phyloP scores from a whole-genome alignment of 92 coral and sea anemone species.

The Epizoanthus scotinus region DNA sequence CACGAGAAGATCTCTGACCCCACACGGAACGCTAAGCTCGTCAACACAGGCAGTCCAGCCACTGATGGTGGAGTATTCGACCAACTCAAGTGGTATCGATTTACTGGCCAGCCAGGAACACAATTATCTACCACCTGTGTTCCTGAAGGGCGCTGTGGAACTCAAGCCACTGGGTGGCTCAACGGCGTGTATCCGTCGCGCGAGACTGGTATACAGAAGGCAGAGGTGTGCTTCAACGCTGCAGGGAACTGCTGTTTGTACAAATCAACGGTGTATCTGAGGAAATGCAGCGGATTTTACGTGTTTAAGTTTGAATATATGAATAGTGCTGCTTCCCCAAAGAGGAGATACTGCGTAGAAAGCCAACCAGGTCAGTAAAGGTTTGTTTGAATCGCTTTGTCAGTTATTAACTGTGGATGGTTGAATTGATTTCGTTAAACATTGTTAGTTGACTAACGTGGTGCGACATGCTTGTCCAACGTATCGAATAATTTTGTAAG shows the following conservation, averaged over 20 bases:
- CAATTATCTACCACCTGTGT: constrained; percentile 15
- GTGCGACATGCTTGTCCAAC: too few species aligned
- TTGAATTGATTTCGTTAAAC: too few species aligned
- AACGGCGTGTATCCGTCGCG: constrained; percentile 10
- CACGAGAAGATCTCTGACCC: neutral
- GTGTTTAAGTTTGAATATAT: constrained; percentile 2
- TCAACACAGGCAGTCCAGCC: neutral
- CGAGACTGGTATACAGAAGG: constrained; percentile 29
- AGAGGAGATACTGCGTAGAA: neutral
- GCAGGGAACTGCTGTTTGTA: constrained; percentile 26
- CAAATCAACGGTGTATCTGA: neutral
- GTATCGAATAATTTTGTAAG: too few species aligned
- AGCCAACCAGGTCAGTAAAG: neutral
- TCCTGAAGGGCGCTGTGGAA: constrained; percentile 25
- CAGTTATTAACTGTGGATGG: too few species aligned
- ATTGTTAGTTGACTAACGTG: too few species aligned
- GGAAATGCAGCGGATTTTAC: constrained; percentile 7
- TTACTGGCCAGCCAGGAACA: neutral
- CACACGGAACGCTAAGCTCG: neutral
- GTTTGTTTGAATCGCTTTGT: too few species aligned
- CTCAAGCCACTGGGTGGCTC: constrained; percentile 29
- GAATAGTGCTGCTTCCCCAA: neutral
- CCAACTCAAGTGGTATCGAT: constrained; percentile 15
- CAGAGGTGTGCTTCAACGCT: constrained; percentile 15
- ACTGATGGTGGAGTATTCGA: constrained; percentile 7